Evolutionary conservation across 2,797 vertebrate species (phyloP), one percentile per base, ranked within the genome.

Genomic region (Phylloscopus collybita): DNA sequence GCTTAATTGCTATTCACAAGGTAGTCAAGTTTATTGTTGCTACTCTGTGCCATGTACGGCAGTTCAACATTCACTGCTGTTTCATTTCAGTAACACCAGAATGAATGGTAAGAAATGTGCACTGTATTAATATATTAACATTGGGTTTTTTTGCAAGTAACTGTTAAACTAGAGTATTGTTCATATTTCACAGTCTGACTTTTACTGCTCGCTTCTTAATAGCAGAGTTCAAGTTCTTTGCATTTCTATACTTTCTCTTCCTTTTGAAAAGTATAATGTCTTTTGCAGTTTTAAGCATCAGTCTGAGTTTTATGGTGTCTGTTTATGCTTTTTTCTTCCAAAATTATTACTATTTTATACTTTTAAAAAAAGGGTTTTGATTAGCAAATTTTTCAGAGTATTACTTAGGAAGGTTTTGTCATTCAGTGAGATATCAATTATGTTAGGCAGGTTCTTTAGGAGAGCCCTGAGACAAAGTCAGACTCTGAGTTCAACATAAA

Each of bases 271-370:
- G 5, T 23, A 36, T 29, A 2, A 27, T 16, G 4, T 79, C 27
- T 59, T 79, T 29, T n/a, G 17, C 56, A 59, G 26, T 73, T 59
- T 64, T 29, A 74, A 50, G 19, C 19, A 16, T 74, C 38, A 32
- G 7, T 54, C 47, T 53, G 16, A 13, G 19, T 30, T 17, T 64
- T 26, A 45, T 1, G 1, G 4, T 53, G 5, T 18, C 27, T 49
- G 8, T 51, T 75, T 17, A 29, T 15, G 2, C 0, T 8, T 19
- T 16, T 32, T 64, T 16, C 4, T 9, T 14, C 3, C 3, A 3
- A 54, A 65, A 64, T 30, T 42, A 8, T 16, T 57, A n/a, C 6
- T 38, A 42, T 57, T 64, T 90, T 27, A 11, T 32, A 42, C 6
- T 56, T 66, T 34, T 7, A 34, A 34, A 3, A 47, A 59, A 76